phyloP scores from a whole-genome alignment of 2,888 invertebrate genomes.

The Patella caerulea region DNA sequence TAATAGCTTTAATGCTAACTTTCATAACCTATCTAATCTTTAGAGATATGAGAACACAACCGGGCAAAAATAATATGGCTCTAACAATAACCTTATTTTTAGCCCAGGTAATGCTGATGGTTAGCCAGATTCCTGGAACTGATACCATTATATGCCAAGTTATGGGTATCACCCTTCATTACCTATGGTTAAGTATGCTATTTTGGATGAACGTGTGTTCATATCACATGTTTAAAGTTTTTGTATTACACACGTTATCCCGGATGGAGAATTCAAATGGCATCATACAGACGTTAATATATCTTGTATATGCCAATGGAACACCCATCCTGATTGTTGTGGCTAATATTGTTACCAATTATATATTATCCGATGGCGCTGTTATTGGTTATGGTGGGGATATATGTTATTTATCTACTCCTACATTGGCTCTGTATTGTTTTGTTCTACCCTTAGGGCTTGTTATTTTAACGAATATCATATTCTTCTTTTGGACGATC shows the following conservation, averaged over 20 bases:
- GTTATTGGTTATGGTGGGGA: conserved; percentile 36
- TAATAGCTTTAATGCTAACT: conserved; percentile 36
- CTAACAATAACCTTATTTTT: conserved; percentile 34
- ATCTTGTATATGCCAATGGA: conserved; percentile 18
- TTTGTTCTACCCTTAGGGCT: conserved; percentile 45
- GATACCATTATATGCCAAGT: conserved; percentile 29
- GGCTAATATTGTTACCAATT: conserved; percentile 19
- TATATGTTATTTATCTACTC: conserved; percentile 34
- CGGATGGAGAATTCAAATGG: conserved; percentile 12
- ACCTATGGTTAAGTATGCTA: conserved; percentile 39
- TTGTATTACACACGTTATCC: conserved; percentile 15
- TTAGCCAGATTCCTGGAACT: conserved; percentile 22
- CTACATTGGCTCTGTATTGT: conserved; percentile 30
- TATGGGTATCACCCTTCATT: conserved; percentile 42
- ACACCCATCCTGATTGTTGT: conserved; percentile 17
- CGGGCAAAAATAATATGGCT: conserved; percentile 42
- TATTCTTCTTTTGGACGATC: conserved; percentile 42
- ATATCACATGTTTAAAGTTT: conserved; percentile 40
- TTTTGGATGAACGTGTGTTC: conserved; percentile 46
- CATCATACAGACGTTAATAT: conserved; percentile 21
- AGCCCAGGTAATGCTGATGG: conserved; percentile 38
- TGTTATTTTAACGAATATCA: conserved; percentile 41
- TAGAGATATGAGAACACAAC: conserved; percentile 34
- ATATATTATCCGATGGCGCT: conserved; percentile 14
- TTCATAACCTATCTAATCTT: conserved; percentile 37